Conservation (phyloP, 2,888 invertebrate genomes). For the Pimpla rufipes region DNA sequence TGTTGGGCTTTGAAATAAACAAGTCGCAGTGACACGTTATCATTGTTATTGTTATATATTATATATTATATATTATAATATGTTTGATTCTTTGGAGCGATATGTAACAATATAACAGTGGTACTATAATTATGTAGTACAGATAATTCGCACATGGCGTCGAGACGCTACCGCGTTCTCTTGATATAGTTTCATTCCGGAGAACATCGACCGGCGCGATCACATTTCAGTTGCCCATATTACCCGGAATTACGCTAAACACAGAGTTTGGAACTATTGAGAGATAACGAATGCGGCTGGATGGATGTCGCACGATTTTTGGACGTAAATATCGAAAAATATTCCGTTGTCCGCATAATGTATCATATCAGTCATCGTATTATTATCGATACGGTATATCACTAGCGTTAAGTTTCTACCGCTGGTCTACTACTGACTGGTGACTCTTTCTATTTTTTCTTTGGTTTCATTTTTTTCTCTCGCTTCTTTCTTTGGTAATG, state of each 20-base stretch:
- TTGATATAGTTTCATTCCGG: too few species aligned
- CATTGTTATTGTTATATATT: conserved; percentile 42
- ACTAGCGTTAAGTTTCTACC: conserved; percentile 35
- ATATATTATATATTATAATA: conserved; percentile 50
- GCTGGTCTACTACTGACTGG: conserved; percentile 18
- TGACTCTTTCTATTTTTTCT: too few species aligned
- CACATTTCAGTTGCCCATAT: too few species aligned
- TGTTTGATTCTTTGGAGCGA: conserved; percentile 12
- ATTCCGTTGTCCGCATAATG: neutral
- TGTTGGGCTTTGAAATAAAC: too few species aligned
- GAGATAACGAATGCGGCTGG: neutral
- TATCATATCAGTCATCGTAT: neutral
- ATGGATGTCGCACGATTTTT: neutral
- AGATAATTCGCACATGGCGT: conserved; percentile 80
- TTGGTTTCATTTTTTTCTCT: too few species aligned
- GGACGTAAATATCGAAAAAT: neutral
- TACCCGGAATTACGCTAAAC: too few species aligned
- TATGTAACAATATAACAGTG: conserved; percentile 51
- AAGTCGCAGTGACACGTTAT: conserved; percentile 58
- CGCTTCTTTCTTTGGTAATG: conserved; percentile 7
- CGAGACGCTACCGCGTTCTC: conserved; percentile 79
- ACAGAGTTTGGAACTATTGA: neutral
- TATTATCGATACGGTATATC: neutral
- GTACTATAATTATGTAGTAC: conserved; percentile 68
- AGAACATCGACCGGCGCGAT: too few species aligned